phyloP scores from a whole-genome alignment of 2,113 vertebrate genomes.

The Tragelaphus scriptus region DNA sequence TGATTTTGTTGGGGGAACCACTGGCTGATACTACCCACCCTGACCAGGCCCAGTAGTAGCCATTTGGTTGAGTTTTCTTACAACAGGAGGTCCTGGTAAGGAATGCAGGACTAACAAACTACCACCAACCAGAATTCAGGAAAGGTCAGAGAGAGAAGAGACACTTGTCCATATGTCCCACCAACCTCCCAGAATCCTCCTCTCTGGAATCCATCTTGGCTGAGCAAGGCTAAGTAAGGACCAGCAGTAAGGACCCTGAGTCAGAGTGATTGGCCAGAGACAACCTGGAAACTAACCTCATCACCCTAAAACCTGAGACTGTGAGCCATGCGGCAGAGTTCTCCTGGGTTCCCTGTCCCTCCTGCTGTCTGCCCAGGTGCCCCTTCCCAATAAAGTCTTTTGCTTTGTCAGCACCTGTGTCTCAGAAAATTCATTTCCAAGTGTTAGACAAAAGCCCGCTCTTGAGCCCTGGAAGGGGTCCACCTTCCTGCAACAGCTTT shows the following conservation, averaged over 20 bases:
- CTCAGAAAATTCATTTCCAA: background rate
- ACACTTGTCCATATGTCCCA: background rate
- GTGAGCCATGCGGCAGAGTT: background rate
- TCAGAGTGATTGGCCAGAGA: background rate
- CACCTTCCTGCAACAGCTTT: background rate
- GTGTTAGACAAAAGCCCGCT: background rate
- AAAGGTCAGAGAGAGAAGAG: background rate
- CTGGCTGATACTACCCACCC: background rate
- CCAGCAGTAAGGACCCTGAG: background rate
- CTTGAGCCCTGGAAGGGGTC: background rate
- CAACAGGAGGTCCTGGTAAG: background rate
- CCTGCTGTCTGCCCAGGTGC: background rate
- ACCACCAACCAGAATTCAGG: background rate
- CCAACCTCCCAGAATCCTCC: background rate
- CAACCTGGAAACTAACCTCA: background rate
- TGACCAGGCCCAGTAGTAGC: background rate
- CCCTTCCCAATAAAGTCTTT: background rate
- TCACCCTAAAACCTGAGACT: background rate
- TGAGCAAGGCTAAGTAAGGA: background rate
- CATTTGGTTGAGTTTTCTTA: background rate
- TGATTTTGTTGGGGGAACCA: background rate
- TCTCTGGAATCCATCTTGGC: background rate
- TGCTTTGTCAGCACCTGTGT: background rate
- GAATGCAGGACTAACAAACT: background rate
- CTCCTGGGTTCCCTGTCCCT: background rate